Percentiles rank a stretch among this genome's conserved stretches.
Evolutionary conservation across 37 sponge, comb jelly and placozoan species (phyloP).

Genomic region (Beroe ovata): DNA sequence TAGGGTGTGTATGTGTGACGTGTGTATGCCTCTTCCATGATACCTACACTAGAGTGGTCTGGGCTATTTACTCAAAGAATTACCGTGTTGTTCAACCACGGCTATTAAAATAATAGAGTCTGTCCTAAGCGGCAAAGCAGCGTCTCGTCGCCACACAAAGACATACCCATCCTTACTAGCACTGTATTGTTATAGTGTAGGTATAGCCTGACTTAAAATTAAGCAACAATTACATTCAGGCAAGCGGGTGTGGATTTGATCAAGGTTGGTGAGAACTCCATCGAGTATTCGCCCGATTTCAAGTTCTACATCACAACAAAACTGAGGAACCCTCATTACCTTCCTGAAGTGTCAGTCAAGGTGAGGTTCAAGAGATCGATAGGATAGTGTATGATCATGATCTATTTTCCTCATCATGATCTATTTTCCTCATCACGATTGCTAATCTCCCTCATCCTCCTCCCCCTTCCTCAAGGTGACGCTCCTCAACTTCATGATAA

Average conservation of each 20-base stretch:
- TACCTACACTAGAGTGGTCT: too few relatives aligned
- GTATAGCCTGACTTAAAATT: too few relatives aligned
- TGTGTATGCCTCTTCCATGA: too few relatives aligned
- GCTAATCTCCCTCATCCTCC: background rate
- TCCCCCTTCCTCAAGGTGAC: conserved; percentile 72
- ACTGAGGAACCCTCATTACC: conserved; percentile 96
- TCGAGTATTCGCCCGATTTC: conserved; percentile 94
- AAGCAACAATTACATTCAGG: background rate
- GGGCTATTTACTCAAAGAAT: too few relatives aligned
- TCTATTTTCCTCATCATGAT: background rate
- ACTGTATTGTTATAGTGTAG: too few relatives aligned
- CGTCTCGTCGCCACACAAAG: too few relatives aligned
- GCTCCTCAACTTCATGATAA: conserved; percentile 98
- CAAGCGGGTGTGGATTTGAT: conserved; percentile 70
- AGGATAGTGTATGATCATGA: too few relatives aligned
- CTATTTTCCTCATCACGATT: background rate
- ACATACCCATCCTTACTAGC: too few relatives aligned
- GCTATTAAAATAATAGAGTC: background rate
- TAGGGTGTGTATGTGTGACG: too few relatives aligned
- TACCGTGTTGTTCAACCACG: too few relatives aligned
- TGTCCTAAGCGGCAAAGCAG: background rate
- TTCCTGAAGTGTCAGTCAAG: conserved; percentile 98
- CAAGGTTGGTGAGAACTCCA: conserved; percentile 91
- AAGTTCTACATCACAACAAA: conserved; percentile 97
- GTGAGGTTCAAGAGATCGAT: conserved; percentile 70